Evolutionary conservation across 2,797 vertebrate genomes (phyloP).

Genomic region (Ptychobarbus kaznakovi): DNA sequence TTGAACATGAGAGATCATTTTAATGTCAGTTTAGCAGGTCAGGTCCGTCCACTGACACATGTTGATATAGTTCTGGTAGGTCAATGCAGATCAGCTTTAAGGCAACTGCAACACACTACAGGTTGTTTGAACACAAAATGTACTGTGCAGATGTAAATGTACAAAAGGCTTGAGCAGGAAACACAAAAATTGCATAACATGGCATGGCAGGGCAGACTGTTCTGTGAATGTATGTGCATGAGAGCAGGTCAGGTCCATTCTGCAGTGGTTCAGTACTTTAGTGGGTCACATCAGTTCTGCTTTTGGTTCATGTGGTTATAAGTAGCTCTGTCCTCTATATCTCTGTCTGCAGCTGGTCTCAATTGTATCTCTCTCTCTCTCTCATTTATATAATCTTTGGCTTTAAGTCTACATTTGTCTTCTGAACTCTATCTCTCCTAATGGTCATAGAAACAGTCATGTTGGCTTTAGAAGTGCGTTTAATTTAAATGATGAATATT

Average conservation of each 20-base stretch:
- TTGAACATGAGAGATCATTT: background rate
- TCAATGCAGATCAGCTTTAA: background rate
- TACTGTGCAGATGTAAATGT: background rate
- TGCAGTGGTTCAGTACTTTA: slow-evolving; percentile 38
- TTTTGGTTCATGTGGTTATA: slow-evolving; percentile 37
- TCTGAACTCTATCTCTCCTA: background rate
- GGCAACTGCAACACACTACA: background rate
- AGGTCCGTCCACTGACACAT: background rate
- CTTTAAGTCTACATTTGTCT: background rate
- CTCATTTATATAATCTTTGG: slow-evolving; percentile 27
- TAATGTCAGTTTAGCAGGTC: background rate
- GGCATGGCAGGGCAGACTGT: background rate
- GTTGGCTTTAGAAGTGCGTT: background rate
- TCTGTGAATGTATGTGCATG: background rate
- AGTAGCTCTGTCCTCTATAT: slow-evolving; percentile 43
- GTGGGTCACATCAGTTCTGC: slow-evolving; percentile 47
- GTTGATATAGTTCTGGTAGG: background rate
- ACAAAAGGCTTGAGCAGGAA: background rate
- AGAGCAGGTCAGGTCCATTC: slow-evolving; percentile 8
- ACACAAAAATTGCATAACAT: background rate
- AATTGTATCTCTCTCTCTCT: slow-evolving; percentile 3
- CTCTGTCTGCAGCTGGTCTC: slow-evolving; percentile 40
- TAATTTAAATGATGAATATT: background rate
- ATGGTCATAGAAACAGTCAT: background rate
- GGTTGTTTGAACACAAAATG: background rate